A percentile compares a stretch with the other conserved stretches of the same genome.
These are phyloP conservation scores for Clarias gariepinus DNA, from an alignment of 2,113 vertebrate genomes.

Conservation along the genomic window DNA sequence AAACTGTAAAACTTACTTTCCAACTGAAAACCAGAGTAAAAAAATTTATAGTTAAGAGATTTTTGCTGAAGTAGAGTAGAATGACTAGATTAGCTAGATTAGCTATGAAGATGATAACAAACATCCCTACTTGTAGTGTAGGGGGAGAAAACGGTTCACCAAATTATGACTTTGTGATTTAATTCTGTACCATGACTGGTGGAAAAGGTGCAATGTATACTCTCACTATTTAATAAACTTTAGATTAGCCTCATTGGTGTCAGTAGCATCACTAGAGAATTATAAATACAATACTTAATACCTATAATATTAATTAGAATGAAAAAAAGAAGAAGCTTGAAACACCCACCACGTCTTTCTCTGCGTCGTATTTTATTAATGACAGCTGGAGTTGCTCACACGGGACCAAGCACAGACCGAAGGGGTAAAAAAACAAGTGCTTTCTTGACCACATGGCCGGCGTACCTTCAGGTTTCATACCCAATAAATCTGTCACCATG, in stretches of 20 bases:
- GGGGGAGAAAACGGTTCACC: neutral
- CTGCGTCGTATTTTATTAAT: neutral
- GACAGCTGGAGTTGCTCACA: neutral
- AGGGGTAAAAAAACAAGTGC: neutral
- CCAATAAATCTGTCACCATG: constrained; percentile 5
- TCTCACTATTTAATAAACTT: neutral
- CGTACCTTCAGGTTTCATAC: neutral
- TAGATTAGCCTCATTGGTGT: neutral
- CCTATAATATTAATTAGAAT: neutral
- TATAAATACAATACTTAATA: neutral
- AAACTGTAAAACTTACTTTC: too few species aligned
- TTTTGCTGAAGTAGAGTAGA: neutral
- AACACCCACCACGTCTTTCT: too few species aligned
- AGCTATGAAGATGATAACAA: neutral
- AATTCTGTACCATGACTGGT: neutral
- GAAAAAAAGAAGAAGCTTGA: neutral
- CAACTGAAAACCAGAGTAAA: neutral
- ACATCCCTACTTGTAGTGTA: neutral
- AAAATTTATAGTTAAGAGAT: neutral
- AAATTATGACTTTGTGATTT: neutral
- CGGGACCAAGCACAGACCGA: neutral
- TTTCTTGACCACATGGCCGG: neutral
- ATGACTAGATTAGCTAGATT: neutral
- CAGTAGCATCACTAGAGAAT: neutral
- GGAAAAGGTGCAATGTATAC: neutral